phyloP scores from a whole-genome alignment of 1,140 invertebrate species.

The Helicoverpa zea region DNA sequence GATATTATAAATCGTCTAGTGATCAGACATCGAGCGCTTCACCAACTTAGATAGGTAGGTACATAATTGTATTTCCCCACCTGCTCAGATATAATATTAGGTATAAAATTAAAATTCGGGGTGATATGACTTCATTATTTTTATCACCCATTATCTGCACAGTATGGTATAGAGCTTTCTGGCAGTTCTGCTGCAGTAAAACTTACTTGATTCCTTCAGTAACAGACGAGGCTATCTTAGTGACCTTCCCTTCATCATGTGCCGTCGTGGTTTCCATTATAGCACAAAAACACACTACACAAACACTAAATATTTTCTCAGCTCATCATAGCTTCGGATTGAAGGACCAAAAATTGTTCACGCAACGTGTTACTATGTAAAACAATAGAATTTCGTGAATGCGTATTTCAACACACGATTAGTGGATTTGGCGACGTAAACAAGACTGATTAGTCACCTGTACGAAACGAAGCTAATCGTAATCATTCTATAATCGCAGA shows the following conservation, averaged over 20 bases:
- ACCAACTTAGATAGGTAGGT: too few species aligned
- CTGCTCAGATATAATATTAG: too few species aligned
- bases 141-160: too few species aligned
- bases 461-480: conserved; percentile 33
- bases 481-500: conserved; percentile 50
- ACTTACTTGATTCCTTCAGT: neutral
- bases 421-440: conserved; percentile 39
- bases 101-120: too few species aligned
- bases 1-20: too few species aligned
- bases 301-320: neutral
- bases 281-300: neutral
- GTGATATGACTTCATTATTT: too few species aligned
- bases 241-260: neutral
- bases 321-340: conserved; percentile 7
- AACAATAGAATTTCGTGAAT: conserved; percentile 5
- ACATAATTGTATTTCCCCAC: too few species aligned
- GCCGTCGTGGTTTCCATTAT: neutral
- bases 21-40: too few species aligned
- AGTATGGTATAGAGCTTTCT: too few species aligned
- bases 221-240: neutral
- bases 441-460: conserved; percentile 38
- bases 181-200: too few species aligned
- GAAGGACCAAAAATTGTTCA: neutral
- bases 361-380: neutral
- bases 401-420: conserved; percentile 29